These are phyloP conservation scores for Sus scrofa DNA, from an alignment of 2,113 vertebrate genomes.

Conservation along the genomic window DNA sequence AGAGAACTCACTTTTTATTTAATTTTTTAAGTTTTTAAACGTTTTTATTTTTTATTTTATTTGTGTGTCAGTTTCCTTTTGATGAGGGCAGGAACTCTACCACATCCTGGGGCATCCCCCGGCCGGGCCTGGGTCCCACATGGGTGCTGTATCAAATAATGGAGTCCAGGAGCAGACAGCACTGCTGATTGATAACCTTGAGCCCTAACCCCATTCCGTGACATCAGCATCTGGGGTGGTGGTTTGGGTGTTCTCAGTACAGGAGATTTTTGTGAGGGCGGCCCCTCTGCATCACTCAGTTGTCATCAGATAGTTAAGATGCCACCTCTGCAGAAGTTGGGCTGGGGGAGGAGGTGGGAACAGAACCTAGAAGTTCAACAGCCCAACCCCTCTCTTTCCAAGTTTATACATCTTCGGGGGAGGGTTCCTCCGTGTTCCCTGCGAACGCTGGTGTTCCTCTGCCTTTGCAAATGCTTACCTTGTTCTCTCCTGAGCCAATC, in stretches of 20 bases:
- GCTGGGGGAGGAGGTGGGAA: slow-evolving; percentile 31
- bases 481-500: not conserved
- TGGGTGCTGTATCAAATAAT: not conserved
- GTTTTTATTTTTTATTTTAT: no score
- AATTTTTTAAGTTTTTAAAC: no score
- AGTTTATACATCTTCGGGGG: not conserved
- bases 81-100: not conserved
- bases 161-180: not conserved
- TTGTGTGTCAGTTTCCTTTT: not conserved
- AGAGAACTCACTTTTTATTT: no score
- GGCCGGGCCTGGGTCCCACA: no score
- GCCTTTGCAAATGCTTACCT: not conserved
- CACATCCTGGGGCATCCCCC: no score
- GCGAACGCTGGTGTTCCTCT: not conserved
- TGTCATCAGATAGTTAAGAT: slow-evolving; percentile 15
- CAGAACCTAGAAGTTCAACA: not conserved
- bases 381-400: not conserved
- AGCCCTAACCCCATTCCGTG: accelerated
- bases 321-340: not conserved
- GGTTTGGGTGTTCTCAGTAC: not conserved
- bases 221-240: not conserved
- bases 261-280: not conserved
- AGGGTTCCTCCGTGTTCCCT: not conserved
- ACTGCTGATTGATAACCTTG: not conserved
- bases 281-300: not conserved